Percentiles rank a stretch among this genome's conserved stretches.
Conservation (phyloP, 2,113 vertebrate species). For the Podilymbus podiceps region DNA sequence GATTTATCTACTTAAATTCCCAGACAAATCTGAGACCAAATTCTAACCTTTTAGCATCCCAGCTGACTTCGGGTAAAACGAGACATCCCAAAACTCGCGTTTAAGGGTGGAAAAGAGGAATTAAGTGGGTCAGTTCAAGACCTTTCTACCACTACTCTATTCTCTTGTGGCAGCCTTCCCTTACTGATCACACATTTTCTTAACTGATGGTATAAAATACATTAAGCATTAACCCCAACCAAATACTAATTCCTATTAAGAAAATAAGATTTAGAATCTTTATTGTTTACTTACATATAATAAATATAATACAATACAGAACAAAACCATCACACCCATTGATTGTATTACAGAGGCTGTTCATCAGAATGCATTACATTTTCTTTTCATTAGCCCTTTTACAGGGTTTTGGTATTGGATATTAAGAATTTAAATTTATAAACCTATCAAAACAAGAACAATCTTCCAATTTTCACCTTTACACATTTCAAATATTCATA, state of each 20-base stretch:
- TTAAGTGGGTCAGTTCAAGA: neutral
- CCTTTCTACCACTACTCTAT: neutral
- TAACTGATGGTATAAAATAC: neutral
- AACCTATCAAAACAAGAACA: slow-evolving; percentile 4
- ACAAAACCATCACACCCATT: slow-evolving; percentile 53
- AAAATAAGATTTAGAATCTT: slow-evolving; percentile 48
- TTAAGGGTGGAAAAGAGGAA: neutral
- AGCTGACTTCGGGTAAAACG: fast-evolving
- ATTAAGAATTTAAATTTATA: slow-evolving; percentile 1
- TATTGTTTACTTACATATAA: slow-evolving; percentile 57
- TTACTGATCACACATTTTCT: neutral
- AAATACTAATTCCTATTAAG: slow-evolving; percentile 41
- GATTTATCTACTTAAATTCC: neutral
- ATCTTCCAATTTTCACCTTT: neutral
- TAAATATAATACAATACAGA: slow-evolving; percentile 60
- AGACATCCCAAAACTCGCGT: neutral
- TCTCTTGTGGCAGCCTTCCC: neutral
- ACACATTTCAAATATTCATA: slow-evolving; percentile 4
- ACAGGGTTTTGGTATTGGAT: slow-evolving; percentile 47
- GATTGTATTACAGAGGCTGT: slow-evolving; percentile 53
- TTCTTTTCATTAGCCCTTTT: slow-evolving; percentile 54
- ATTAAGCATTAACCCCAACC: neutral
- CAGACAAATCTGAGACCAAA: neutral
- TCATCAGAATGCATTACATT: slow-evolving; percentile 42
- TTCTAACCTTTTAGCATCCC: neutral